These are phyloP conservation scores for Pelosia muscerda DNA, from an alignment of 2,888 invertebrate species.

Conservation along the genomic window DNA sequence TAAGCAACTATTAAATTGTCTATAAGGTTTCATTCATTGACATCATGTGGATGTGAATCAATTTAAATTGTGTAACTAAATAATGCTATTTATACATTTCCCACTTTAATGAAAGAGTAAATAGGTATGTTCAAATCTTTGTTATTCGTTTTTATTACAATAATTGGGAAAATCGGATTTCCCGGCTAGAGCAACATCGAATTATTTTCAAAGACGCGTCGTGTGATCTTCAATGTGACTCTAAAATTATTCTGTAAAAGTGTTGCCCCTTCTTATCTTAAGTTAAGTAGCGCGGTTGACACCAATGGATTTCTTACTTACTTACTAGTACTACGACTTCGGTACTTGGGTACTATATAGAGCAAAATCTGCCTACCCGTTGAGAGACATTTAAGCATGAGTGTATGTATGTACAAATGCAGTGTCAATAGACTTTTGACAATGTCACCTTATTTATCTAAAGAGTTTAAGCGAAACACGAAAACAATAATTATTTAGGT, in stretches of 20 bases:
- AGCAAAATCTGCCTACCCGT: background rate
- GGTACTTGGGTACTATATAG: too few relatives aligned
- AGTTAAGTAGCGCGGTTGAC: too few relatives aligned
- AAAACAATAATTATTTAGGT: conserved; percentile 33
- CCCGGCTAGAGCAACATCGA: too few relatives aligned
- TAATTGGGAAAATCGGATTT: too few relatives aligned
- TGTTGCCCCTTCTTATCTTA: background rate
- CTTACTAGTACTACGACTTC: background rate
- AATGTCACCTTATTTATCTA: conserved; percentile 52
- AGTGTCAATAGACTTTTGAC: conserved; percentile 41
- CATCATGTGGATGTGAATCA: background rate
- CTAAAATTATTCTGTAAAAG: background rate
- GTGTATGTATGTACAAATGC: background rate
- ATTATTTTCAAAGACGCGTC: background rate
- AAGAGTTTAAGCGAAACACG: conserved; percentile 24
- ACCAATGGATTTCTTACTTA: background rate
- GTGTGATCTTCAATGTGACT: background rate
- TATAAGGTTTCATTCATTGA: background rate
- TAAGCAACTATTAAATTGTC: background rate
- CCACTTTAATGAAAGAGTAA: background rate
- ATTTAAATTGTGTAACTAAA: background rate
- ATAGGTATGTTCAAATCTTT: too few relatives aligned
- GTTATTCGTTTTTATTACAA: too few relatives aligned
- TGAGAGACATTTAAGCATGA: background rate
- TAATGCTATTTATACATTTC: background rate